Evolutionary conservation across 2,888 invertebrate species (phyloP).

Genomic region (Drosophila melanocephala): DNA sequence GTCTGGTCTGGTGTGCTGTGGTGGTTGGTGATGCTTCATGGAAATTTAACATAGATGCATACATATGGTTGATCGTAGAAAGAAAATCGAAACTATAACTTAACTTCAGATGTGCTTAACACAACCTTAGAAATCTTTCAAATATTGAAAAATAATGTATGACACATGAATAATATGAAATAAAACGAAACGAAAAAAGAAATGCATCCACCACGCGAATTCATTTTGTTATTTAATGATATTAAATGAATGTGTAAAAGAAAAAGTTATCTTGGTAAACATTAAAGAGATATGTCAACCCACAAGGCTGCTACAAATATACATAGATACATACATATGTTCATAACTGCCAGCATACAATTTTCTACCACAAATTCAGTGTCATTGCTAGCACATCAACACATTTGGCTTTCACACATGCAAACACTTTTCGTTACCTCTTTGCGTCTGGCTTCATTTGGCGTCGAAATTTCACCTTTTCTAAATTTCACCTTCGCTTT

Average conservation of each 20-base stretch:
- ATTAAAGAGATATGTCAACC: background rate
- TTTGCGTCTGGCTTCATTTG: constrained; percentile 31
- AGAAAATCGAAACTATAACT: background rate
- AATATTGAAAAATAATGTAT: background rate
- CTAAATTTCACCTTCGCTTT: background rate
- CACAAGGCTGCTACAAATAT: background rate
- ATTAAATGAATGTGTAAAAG: background rate
- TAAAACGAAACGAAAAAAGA: background rate
- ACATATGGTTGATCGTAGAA: constrained; percentile 1
- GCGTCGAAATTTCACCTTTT: background rate
- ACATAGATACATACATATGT: background rate
- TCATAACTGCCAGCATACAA: constrained; percentile 4
- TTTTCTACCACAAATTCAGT: constrained; percentile 4
- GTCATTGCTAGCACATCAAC: constrained; percentile 14
- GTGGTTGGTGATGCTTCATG: background rate
- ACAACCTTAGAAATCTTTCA: background rate
- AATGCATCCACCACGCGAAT: background rate
- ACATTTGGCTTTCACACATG: constrained; percentile 15
- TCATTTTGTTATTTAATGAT: background rate
- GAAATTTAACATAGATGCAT: background rate
- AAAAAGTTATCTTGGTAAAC: background rate
- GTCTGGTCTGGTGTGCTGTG: background rate
- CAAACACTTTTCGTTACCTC: constrained; percentile 50
- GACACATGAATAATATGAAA: background rate
- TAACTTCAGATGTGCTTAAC: background rate